Conservation (phyloP, 2,888 invertebrate genomes). For the Xestoiulus laeticollis region DNA sequence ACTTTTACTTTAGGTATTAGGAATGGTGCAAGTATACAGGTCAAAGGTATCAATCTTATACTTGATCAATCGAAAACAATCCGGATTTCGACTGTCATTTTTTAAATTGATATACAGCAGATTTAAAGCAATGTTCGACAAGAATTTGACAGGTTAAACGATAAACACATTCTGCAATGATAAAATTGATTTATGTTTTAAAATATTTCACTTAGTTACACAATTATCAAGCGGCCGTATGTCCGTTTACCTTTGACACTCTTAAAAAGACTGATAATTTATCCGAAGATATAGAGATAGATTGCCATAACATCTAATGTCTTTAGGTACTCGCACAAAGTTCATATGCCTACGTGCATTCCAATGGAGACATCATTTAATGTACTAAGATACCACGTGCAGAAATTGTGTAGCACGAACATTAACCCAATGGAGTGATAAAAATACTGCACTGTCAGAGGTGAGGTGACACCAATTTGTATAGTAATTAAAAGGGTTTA, state of each 20-base stretch:
- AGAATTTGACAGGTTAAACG: neutral
- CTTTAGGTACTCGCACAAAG: neutral
- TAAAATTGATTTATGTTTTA: neutral
- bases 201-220: neutral
- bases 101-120: no score
- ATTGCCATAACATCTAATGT: neutral
- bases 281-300: neutral
- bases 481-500: no score
- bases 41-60: no score
- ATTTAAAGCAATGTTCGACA: no score
- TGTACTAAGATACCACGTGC: neutral
- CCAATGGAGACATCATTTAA: neutral
- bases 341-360: neutral
- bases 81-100: no score
- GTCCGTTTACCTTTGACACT: neutral
- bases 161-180: neutral
- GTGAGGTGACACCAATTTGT: no score
- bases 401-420: no score
- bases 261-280: neutral
- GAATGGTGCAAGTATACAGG: no score
- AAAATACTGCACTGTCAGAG: no score
- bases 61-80: no score
- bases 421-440: no score
- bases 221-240: neutral
- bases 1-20: no score